These are phyloP conservation scores for Eospalax fontanierii DNA, from an alignment of 2,797 vertebrate genomes.

Conservation along the genomic window DNA sequence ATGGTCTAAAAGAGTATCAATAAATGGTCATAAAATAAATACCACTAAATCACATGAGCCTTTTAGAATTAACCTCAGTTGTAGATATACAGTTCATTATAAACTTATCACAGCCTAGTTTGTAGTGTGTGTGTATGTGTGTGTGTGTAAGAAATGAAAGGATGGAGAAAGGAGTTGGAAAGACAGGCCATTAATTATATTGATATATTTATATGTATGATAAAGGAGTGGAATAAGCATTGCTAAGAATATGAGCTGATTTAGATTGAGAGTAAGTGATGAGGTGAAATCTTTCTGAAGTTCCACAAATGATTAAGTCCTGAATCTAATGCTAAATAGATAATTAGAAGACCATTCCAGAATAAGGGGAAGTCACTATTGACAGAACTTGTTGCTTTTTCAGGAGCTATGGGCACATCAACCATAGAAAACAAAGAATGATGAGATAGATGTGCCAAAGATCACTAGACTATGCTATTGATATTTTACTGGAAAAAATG, in stretches of 20 bases:
- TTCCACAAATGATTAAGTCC: background rate
- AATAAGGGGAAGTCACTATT: background rate
- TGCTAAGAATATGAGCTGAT: background rate
- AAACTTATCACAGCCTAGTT: background rate
- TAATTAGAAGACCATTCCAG: slow-evolving; percentile 7
- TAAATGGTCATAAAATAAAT: background rate
- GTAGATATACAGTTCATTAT: background rate
- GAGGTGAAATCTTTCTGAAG: background rate
- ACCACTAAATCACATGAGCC: background rate
- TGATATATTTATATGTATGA: slow-evolving; percentile 3
- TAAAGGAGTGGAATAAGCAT: background rate
- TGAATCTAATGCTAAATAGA: background rate
- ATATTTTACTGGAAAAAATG: background rate
- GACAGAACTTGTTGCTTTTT: background rate
- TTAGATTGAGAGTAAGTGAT: background rate
- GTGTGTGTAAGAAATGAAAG: background rate
- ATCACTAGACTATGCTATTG: background rate
- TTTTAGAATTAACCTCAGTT: background rate
- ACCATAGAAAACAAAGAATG: background rate
- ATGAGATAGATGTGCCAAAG: background rate
- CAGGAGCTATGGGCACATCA: background rate
- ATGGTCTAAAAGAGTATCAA: background rate
- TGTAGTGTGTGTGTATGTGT: background rate
- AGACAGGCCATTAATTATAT: background rate
- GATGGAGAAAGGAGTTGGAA: background rate